These are phyloP conservation scores for Rhizoglyphus robini DNA, from an alignment of 1,140 invertebrate species.

Conservation along the genomic window DNA sequence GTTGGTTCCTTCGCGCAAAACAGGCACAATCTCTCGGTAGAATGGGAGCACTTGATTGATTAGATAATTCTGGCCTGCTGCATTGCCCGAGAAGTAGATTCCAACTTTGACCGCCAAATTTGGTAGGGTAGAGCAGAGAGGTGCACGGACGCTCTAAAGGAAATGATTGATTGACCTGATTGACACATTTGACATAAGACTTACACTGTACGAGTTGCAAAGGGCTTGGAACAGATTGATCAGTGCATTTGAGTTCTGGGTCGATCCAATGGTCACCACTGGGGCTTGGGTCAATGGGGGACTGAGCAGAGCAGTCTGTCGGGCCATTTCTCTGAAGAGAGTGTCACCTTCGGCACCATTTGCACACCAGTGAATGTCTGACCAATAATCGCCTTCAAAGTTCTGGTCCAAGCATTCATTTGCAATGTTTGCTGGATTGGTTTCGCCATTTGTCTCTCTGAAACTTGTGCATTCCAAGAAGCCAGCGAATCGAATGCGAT, in stretches of 20 bases:
- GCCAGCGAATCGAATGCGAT: not conserved
- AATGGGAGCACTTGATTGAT: slow-evolving; percentile 1
- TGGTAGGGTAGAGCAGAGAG: not conserved
- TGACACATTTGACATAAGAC: not conserved
- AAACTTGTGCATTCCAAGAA: not conserved
- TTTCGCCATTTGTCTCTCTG: not conserved
- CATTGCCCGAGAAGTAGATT: slow-evolving; percentile 6
- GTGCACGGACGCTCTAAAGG: not conserved
- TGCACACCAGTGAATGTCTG: not conserved
- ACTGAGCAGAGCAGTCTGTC: not conserved
- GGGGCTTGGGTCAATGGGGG: not conserved
- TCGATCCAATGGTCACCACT: not conserved
- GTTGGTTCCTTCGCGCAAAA: not conserved
- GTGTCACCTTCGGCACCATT: not conserved
- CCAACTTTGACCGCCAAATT: not conserved
- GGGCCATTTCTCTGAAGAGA: not conserved
- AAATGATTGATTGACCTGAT: too few species aligned
- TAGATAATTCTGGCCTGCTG: not conserved
- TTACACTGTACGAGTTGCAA: slow-evolving; percentile 11
- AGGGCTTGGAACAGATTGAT: not conserved
- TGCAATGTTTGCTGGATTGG: not conserved
- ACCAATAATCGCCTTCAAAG: slow-evolving; percentile 2
- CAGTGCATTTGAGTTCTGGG: not conserved
- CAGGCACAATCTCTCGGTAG: not conserved
- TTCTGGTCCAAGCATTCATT: slow-evolving; percentile 5